These are phyloP conservation scores for fruit fly (Drosophila melanogaster) DNA, from an alignment of 1,140 invertebrate species.

Conservation along the genomic window DNA sequence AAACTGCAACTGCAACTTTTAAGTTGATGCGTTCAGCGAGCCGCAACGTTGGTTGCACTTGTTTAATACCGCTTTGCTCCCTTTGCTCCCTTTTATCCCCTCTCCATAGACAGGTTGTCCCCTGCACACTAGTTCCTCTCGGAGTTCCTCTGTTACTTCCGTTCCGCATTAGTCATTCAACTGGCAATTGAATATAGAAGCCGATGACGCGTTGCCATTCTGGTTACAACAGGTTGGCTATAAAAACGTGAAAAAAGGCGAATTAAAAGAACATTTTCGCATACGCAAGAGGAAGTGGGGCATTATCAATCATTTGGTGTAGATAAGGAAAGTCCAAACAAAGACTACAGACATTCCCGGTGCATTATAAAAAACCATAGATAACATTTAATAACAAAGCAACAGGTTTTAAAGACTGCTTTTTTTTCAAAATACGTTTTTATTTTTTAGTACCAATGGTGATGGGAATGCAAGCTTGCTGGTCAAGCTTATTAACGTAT, in stretches of 20 bases:
- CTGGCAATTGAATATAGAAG: conserved; percentile 23
- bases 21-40: conserved; percentile 58
- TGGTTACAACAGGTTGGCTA: conserved; percentile 8
- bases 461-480: conserved; percentile 9
- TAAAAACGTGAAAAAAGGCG: conserved; percentile 20
- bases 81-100: conserved; percentile 1
- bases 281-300: conserved; percentile 58
- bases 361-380: conserved; percentile 28
- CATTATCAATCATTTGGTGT: conserved; percentile 63
- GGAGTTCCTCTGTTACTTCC: conserved; percentile 57
- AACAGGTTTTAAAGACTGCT: neutral
- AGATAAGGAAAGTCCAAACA: conserved; percentile 32
- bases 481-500: conserved; percentile 25
- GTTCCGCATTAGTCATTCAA: conserved; percentile 58
- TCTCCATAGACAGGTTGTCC: conserved; percentile 15
- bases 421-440: neutral
- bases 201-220: conserved; percentile 59
- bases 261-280: conserved; percentile 48
- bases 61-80: conserved; percentile 3
- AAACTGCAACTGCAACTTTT: conserved; percentile 63
- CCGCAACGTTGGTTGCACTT: conserved; percentile 61
- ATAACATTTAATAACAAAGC: conserved; percentile 8
- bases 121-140: conserved; percentile 13
- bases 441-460: neutral
- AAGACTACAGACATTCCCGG: conserved; percentile 11